These are phyloP conservation scores for Drosophila busckii DNA, from an alignment of 1,140 invertebrate species.

Conservation along the genomic window DNA sequence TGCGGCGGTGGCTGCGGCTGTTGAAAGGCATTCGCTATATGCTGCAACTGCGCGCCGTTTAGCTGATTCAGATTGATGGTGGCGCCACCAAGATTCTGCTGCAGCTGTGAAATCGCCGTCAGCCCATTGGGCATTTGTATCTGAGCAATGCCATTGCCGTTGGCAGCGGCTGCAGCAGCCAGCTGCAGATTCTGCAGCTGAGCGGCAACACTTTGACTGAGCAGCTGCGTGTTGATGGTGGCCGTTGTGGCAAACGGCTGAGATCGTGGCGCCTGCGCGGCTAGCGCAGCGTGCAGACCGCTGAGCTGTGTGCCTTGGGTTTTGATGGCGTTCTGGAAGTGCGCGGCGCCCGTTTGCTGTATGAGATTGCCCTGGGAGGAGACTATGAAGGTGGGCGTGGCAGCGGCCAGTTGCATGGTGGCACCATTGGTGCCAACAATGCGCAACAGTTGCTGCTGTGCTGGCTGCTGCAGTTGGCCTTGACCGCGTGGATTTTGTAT, in stretches of 20 bases:
- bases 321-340: constrained; percentile 65
- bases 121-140: constrained; percentile 78
- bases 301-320: constrained; percentile 65
- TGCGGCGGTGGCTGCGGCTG: constrained; percentile 54
- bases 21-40: constrained; percentile 74
- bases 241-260: constrained; percentile 75
- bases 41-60: constrained; percentile 69
- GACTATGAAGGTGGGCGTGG: constrained; percentile 78
- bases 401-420: constrained; percentile 78
- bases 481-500: constrained; percentile 74
- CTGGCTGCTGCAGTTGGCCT: constrained; percentile 74
- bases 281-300: constrained; percentile 67
- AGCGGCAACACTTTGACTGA: constrained; percentile 70
- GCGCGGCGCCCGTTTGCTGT: constrained; percentile 66
- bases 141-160: constrained; percentile 61
- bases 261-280: constrained; percentile 74
- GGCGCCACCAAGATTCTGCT: constrained; percentile 67
- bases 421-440: constrained; percentile 80
- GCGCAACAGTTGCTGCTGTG: constrained; percentile 80
- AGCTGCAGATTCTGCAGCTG: constrained; percentile 76
- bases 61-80: constrained; percentile 76
- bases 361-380: constrained; percentile 78
- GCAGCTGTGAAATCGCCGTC: constrained; percentile 71
- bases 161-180: constrained; percentile 57
- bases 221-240: constrained; percentile 71